Conservation (phyloP, 2,888 invertebrate genomes). For the Caenorhabditis imperialis region DNA sequence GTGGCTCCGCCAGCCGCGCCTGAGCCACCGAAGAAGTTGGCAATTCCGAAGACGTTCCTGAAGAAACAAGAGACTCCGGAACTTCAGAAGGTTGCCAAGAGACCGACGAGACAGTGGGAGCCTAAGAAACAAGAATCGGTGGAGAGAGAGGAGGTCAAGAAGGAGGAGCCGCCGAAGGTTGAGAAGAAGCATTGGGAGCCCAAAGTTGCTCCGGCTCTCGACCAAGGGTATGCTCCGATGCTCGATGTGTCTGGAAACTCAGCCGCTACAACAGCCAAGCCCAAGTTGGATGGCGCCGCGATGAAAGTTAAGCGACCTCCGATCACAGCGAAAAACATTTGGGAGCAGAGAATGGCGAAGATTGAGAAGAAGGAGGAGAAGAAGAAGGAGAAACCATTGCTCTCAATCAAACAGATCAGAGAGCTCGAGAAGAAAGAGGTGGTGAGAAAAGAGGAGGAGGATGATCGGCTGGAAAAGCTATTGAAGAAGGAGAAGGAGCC, state of each 20-base stretch:
- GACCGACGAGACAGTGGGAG: conserved; percentile 32
- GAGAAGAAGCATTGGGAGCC: conserved; percentile 40
- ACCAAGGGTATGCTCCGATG: conserved; percentile 43
- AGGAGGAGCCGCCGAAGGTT: background rate
- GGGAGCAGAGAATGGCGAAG: conserved; percentile 55
- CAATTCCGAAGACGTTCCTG: conserved; percentile 51
- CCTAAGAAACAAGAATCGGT: conserved; percentile 31
- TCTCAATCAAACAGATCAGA: conserved; percentile 53
- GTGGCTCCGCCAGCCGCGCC: conserved; percentile 19
- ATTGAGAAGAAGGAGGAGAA: conserved; percentile 47
- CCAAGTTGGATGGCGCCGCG: conserved; percentile 22
- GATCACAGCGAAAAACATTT: conserved; percentile 49
- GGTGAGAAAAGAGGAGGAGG: conserved; percentile 27
- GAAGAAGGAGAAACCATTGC: conserved; percentile 36
- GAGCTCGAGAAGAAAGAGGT: conserved; percentile 43
- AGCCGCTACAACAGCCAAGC: conserved; percentile 9
- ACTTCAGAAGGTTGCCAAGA: conserved; percentile 36
- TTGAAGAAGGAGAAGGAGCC: conserved; percentile 49
- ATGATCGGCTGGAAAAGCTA: conserved; percentile 27
- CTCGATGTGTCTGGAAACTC: conserved; percentile 30
- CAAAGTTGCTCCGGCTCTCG: conserved; percentile 17
- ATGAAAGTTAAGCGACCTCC: conserved; percentile 13
- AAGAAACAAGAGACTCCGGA: conserved; percentile 30
- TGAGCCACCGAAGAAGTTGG: conserved; percentile 50
- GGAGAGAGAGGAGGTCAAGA: conserved; percentile 19